Evolutionary conservation across 2,797 vertebrate genomes (phyloP).

Genomic region (Botia kubotai): DNA sequence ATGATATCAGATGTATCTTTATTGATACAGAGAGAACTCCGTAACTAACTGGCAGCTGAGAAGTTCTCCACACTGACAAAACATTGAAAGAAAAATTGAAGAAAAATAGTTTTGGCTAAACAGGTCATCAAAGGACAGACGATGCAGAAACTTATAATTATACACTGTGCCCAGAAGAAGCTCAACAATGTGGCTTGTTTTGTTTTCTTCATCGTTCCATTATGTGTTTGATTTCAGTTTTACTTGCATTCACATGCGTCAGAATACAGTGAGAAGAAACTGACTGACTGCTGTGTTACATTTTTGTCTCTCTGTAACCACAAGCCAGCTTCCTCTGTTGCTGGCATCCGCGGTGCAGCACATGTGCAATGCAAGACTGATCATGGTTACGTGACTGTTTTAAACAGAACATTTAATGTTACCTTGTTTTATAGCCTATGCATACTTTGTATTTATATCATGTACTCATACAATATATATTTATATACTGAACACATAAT

Average conservation of each 20-base stretch:
- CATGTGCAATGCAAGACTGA: constrained; percentile 49
- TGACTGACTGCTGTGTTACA: background rate
- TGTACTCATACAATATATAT: background rate
- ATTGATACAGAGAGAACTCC: background rate
- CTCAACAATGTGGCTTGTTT: constrained; percentile 30
- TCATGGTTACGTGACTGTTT: background rate
- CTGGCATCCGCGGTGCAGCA: constrained; percentile 39
- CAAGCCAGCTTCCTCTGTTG: constrained; percentile 69
- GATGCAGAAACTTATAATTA: constrained; percentile 40
- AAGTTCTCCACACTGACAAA: constrained; percentile 13
- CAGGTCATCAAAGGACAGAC: constrained; percentile 10
- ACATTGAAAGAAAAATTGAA: background rate
- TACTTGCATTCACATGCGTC: background rate
- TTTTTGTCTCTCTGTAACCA: constrained; percentile 63
- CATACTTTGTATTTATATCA: background rate
- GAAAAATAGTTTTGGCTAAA: constrained; percentile 11
- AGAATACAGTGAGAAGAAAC: constrained; percentile 5
- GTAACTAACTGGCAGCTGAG: background rate
- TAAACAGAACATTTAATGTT: constrained; percentile 4
- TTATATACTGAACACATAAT: background rate
- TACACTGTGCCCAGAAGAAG: constrained; percentile 17
- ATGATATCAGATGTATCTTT: background rate
- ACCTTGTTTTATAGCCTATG: background rate
- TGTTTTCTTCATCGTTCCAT: constrained; percentile 27
- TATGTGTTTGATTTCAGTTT: background rate